phyloP scores from a whole-genome alignment of 2,113 vertebrate genomes.

The Notothenia rossii region DNA sequence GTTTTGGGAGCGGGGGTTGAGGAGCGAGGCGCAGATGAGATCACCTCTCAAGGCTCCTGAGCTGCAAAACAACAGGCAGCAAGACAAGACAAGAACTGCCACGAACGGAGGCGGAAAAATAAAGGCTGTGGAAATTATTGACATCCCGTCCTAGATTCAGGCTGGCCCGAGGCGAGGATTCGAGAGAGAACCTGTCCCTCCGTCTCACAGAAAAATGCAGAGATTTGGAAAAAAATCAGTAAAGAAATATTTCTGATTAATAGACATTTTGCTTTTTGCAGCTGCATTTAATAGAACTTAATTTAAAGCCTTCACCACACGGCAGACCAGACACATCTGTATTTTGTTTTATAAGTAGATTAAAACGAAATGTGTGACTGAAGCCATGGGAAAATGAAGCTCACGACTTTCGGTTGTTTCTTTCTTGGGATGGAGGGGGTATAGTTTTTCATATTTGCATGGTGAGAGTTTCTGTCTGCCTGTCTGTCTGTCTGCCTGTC shows the following conservation, averaged over 20 bases:
- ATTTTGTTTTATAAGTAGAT: conserved; percentile 41
- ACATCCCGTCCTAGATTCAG: conserved; percentile 54
- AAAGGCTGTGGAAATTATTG: conserved; percentile 68
- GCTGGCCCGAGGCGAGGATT: conserved; percentile 56
- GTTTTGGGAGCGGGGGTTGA: conserved; percentile 75
- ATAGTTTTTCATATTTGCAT: conserved; percentile 22
- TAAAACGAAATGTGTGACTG: conserved; percentile 11
- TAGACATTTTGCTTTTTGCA: conserved; percentile 15
- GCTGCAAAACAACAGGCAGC: conserved; percentile 77
- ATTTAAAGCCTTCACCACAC: conserved; percentile 42
- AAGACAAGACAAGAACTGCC: conserved; percentile 81
- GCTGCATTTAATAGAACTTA: conserved; percentile 20
- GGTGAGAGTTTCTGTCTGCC: conserved; percentile 35
- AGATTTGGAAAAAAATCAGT: conserved; percentile 26
- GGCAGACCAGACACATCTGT: conserved; percentile 40
- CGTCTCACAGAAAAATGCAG: background rate
- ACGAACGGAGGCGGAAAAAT: conserved; percentile 66
- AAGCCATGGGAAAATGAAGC: conserved; percentile 49
- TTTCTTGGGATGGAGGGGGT: background rate
- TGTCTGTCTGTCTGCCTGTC: conserved; percentile 58
- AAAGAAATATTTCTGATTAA: conserved; percentile 21
- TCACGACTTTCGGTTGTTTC: conserved; percentile 24
- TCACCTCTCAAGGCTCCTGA: conserved; percentile 78
- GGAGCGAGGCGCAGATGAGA: conserved; percentile 75
- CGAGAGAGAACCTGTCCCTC: conserved; percentile 29